Evolutionary conservation across 1,140 invertebrate genomes (phyloP).

Genomic region (Liolophura sinensis): DNA sequence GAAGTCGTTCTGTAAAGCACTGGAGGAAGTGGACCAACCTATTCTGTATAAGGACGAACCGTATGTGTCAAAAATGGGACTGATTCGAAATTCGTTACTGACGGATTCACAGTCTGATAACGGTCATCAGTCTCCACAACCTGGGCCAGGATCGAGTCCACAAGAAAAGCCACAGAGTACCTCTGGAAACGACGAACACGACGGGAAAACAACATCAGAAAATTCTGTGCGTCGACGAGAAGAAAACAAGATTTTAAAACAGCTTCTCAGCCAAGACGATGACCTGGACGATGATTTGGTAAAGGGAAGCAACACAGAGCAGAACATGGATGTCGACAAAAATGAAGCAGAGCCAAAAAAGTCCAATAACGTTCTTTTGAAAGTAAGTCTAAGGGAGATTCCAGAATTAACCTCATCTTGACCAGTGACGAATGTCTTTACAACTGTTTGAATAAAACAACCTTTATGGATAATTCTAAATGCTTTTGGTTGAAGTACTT

Average conservation of each 20-base stretch:
- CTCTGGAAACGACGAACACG: slow-evolving; percentile 55
- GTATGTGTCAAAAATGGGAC: not conserved
- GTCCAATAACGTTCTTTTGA: slow-evolving; percentile 75
- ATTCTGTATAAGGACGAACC: too few relatives aligned
- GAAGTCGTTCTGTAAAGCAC: too few relatives aligned
- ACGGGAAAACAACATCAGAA: slow-evolving; percentile 23
- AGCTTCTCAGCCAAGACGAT: slow-evolving; percentile 78
- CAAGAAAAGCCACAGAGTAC: slow-evolving; percentile 59
- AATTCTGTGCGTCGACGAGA: slow-evolving; percentile 10
- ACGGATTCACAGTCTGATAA: slow-evolving; percentile 52
- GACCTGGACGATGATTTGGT: slow-evolving; percentile 68
- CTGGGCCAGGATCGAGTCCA: slow-evolving; percentile 53
- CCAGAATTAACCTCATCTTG: too few relatives aligned
- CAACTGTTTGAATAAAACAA: too few relatives aligned
- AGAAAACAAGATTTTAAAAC: slow-evolving; percentile 72
- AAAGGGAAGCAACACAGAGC: slow-evolving; percentile 2
- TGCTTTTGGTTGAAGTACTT: too few relatives aligned
- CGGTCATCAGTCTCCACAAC: slow-evolving; percentile 65
- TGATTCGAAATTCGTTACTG: slow-evolving; percentile 3
- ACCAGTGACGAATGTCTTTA: too few relatives aligned
- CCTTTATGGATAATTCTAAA: too few relatives aligned
- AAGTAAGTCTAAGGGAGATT: slow-evolving; percentile 64
- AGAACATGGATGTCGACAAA: slow-evolving; percentile 52
- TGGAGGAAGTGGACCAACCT: too few relatives aligned
- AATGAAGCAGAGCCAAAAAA: slow-evolving; percentile 55